phyloP scores from a whole-genome alignment of 2,113 vertebrate genomes.

The Sterrhoptilus dennistouni region DNA sequence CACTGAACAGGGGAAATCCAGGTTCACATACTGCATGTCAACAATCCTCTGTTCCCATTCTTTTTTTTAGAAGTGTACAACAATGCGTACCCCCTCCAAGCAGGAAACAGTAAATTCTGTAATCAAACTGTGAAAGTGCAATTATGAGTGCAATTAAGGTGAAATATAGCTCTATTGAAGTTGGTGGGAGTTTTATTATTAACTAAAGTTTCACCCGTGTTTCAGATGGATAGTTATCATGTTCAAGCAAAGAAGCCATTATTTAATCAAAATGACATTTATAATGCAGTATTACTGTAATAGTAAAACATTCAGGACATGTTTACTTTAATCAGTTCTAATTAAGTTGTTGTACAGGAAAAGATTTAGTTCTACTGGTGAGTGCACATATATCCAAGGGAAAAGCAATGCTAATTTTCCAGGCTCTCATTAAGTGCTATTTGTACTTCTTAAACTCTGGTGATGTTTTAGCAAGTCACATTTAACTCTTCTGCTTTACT shows the following conservation, averaged over 20 bases:
- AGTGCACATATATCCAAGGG: background rate
- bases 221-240: background rate
- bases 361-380: background rate
- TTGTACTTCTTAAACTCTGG: background rate
- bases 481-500: background rate
- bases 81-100: background rate
- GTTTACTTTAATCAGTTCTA: slow-evolving; percentile 28
- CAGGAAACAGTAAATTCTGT: background rate
- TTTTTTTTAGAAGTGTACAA: background rate
- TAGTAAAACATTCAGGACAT: background rate
- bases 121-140: background rate
- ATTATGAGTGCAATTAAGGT: slow-evolving; percentile 39
- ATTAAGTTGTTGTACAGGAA: slow-evolving; percentile 22
- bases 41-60: background rate
- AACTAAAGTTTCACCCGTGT: slow-evolving; percentile 29
- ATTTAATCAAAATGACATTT: slow-evolving; percentile 10
- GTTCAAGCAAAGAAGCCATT: slow-evolving; percentile 25
- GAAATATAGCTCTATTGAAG: slow-evolving; percentile 56
- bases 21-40: background rate
- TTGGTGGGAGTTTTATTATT: slow-evolving; percentile 32
- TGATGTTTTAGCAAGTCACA: background rate
- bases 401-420: slow-evolving; percentile 3
- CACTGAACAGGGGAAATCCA: background rate
- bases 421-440: background rate
- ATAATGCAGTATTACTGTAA: background rate